Evolutionary conservation across 2,888 invertebrate genomes (phyloP).

Genomic region (Dryobotodes eremita): DNA sequence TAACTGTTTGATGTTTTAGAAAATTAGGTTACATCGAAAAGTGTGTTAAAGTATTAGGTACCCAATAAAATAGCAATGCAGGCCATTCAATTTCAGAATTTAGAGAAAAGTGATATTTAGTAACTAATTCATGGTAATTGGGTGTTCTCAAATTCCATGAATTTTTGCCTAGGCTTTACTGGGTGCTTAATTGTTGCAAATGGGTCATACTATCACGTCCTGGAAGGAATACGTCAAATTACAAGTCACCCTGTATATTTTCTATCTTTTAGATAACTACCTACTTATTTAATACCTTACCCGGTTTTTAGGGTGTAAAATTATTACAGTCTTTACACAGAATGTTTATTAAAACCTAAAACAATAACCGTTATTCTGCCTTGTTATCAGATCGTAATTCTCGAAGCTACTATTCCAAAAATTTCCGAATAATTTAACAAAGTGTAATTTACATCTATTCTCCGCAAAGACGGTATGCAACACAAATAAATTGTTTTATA

Average conservation of each 20-base stretch:
- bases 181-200: no score
- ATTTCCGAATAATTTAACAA: conserved; percentile 59
- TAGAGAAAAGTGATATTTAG: no score
- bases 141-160: no score
- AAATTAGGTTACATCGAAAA: no score
- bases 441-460: conserved; percentile 54
- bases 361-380: conserved; percentile 54
- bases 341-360: conserved; percentile 57
- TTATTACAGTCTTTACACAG: conserved; percentile 32
- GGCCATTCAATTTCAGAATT: no score
- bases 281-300: background rate
- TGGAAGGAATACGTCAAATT: no score
- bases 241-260: background rate
- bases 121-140: no score
- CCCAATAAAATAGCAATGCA: no score
- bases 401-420: conserved; percentile 58
- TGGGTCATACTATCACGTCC: no score
- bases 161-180: no score
- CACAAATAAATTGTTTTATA: conserved; percentile 75
- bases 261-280: background rate
- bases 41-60: no score
- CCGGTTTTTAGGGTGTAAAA: background rate
- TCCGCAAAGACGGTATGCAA: conserved; percentile 59
- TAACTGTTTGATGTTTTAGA: no score
- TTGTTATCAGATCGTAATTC: conserved; percentile 61